Conservation (phyloP, 2,888 invertebrate genomes). For the Plagodis pulveraria region DNA sequence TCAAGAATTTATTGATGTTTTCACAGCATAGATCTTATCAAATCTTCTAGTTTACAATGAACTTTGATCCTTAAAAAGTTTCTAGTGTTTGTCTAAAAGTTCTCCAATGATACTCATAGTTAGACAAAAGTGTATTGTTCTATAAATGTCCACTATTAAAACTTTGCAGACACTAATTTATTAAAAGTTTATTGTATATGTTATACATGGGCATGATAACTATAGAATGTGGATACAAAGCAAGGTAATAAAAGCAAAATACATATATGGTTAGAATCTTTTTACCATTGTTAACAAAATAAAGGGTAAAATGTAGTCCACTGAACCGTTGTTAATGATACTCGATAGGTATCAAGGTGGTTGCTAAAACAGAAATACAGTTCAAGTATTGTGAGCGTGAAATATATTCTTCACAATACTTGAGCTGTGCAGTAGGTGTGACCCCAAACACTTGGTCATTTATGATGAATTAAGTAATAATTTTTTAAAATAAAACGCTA, state of each 20-base stretch:
- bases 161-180: conserved; percentile 25
- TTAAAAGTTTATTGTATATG: conserved; percentile 10
- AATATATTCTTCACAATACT: conserved; percentile 21
- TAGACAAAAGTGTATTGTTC: neutral
- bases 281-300: too few species aligned
- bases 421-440: conserved; percentile 5
- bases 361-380: neutral
- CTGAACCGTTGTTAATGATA: neutral
- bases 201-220: neutral
- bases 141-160: conserved; percentile 22
- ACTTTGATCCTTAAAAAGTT: neutral
- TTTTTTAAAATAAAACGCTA: neutral
- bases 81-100: conserved; percentile 4
- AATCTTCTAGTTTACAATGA: conserved; percentile 4
- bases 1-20: too few species aligned
- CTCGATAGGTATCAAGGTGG: neutral
- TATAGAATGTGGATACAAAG: conserved; percentile 1
- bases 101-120: conserved; percentile 16
- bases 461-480: conserved; percentile 34
- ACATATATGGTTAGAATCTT: too few species aligned
- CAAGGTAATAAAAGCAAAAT: neutral
- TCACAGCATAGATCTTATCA: neutral
- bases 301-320: too few species aligned
- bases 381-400: conserved; percentile 19
- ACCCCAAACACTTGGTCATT: conserved; percentile 23